Base-by-base conservation (phyloP, 2,113 vertebrate genomes). In the Pontoporia blainvillei region DNA sequence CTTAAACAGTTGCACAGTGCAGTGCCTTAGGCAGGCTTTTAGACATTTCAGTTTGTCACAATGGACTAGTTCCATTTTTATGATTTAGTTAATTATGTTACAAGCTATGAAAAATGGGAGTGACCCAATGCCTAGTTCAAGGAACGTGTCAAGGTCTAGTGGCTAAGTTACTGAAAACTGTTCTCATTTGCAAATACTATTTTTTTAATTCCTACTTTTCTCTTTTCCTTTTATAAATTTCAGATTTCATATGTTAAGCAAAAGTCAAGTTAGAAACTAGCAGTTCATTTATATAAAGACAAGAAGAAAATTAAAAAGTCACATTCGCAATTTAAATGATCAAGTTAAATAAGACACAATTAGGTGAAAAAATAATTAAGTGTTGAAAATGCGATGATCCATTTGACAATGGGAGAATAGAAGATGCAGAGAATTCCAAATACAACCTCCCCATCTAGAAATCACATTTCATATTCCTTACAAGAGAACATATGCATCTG, bases 51-150 rank as follows among this genome's bases (percentile, higher is more conserved):
- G 54, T 66, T 97, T 97, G 93, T 95, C 96, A 82, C 93, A 91
- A 97, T 90, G 96, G 96, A 97, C 62, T 86, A 96, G 5, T 89
- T 98, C 46, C 75, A 88, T 91, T 97, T 98, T 95, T 98, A 96
- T 97, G 96, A 97, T 31, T 97, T 95, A 95, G 89, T 97, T 97
- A 98, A 98, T 97, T 96, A 86, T 87, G 64, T 97, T 96, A 97
- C 97, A 97, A 95, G 84, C 76, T 88, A 54, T 96, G 87, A 97
- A 96, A 97, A 96, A 96, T 96, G 69, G 23, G 66, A 97, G 54
- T 94, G 86, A 93, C 89, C 96, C 66, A 94, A 46, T 79, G 36
- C 87, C 81, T 96, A 83, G 92, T 97, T 96, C 61, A 82, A 92
- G 10, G 90, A 78, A 88, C 86, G 85, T 62, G n/a, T 8, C 62